Evolutionary conservation across 2,113 vertebrate species (phyloP), one percentile per base, ranked within the genome.

Genomic region (Chaenocephalus aceratus): DNA sequence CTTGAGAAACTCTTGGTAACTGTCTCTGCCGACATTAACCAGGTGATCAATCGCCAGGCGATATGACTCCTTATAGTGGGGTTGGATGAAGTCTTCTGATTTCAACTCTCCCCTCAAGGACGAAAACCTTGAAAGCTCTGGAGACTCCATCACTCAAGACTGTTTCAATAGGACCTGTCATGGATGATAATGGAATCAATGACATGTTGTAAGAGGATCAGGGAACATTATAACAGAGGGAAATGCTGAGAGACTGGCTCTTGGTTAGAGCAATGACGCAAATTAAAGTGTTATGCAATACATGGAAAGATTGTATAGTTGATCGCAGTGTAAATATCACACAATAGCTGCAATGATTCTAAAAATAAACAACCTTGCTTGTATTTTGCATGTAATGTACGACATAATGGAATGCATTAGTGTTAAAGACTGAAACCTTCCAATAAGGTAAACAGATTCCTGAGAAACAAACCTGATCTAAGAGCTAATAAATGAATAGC

Each of bases 11-110:
- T 98, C 96, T 53, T 91, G 91, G 86, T 98, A 99, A 14, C 93
- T 94, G 61, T 96, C 94, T 83, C 93, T 91, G 65, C 97, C 97
- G 0, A 89, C 86, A 52, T 92, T 95, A 71, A 97, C 95, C n/a
- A 99, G 92, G 48, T 60, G 87, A 89, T 99, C 97, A 5, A 99
- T 95, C 1, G 98, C 98, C 84, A 98, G 75, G 3, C 98, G 95
- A 80, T 99, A 99, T 36, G 96, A 93, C 83, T 99, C 98, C 86
- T 96, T 98, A 75, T 99, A 99, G 88, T 99, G 97, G 18, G 98
- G 97, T 72, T 96, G 96, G 63, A 99, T 94, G 65, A 93, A 97
- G 80, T 96, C 96, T 56, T 98, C 97, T 18, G 94, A 79, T 91
- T 92, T 96, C 45, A 92, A 94, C 34, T 98, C 97, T 53, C 96